These are phyloP conservation scores for Platysteira castanea DNA, from an alignment of 2,113 vertebrate genomes.

Conservation along the genomic window DNA sequence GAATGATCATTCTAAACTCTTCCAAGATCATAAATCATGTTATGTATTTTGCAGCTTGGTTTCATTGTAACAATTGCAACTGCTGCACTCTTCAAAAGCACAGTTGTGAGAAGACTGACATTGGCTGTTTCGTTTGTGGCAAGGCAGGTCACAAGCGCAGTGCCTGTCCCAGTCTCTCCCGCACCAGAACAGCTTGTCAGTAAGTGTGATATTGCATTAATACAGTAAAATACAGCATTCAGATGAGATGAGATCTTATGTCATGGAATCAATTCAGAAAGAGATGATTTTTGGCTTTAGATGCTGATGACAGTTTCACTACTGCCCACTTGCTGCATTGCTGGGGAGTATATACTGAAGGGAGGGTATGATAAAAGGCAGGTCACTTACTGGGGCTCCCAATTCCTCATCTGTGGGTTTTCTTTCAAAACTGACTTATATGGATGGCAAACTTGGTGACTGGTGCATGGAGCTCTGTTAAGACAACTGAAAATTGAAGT, in stretches of 20 bases:
- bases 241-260: neutral
- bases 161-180: slow-evolving; percentile 71
- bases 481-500: neutral
- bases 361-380: neutral
- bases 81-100: slow-evolving; percentile 82
- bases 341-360: neutral
- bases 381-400: neutral
- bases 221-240: neutral
- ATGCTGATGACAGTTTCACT: neutral
- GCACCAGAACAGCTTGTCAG: neutral
- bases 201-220: slow-evolving; percentile 25
- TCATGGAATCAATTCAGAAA: neutral
- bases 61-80: slow-evolving; percentile 81
- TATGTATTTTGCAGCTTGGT: slow-evolving; percentile 81
- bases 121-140: slow-evolving; percentile 86
- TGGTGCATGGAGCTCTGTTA: neutral
- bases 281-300: neutral
- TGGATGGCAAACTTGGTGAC: neutral
- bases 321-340: neutral
- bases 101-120: slow-evolving; percentile 58
- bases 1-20: neutral
- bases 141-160: slow-evolving; percentile 82
- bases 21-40: neutral
- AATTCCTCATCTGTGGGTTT: neutral
- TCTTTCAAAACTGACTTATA: neutral